Percentiles rank a stretch among this genome's conserved stretches.
Conservation (phyloP, 2,888 invertebrate species). For the Drosophila quinaria region DNA sequence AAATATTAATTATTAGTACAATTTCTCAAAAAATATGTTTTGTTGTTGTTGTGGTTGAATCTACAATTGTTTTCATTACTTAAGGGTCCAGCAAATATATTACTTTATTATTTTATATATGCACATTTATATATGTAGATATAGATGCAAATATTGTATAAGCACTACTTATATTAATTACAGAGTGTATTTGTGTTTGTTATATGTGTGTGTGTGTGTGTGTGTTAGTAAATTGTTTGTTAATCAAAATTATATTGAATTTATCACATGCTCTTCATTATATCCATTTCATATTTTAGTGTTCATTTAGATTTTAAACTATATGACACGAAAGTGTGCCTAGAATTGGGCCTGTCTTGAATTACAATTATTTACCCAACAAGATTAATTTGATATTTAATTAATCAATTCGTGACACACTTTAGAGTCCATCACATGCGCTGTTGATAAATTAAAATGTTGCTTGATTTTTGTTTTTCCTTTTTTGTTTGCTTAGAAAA, state of each 20-base stretch:
- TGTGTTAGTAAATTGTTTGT: slow-evolving; percentile 65
- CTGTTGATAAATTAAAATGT: slow-evolving; percentile 77
- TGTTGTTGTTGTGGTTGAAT: slow-evolving; percentile 18
- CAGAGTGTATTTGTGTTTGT: slow-evolving; percentile 31
- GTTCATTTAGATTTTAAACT: slow-evolving; percentile 61
- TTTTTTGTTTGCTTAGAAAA: slow-evolving; percentile 59
- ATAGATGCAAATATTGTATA: slow-evolving; percentile 26
- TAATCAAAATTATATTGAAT: slow-evolving; percentile 77
- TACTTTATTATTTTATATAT: slow-evolving; percentile 12
- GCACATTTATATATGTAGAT: slow-evolving; percentile 13
- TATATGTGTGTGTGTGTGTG: slow-evolving; percentile 30
- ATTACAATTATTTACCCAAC: slow-evolving; percentile 9
- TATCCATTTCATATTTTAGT: slow-evolving; percentile 44
- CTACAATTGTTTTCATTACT: neutral
- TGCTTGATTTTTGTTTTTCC: slow-evolving; percentile 47
- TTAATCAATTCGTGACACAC: slow-evolving; percentile 23
- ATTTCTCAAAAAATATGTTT: slow-evolving; percentile 76
- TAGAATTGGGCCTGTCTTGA: slow-evolving; percentile 40
- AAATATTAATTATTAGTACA: slow-evolving; percentile 60
- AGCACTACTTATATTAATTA: slow-evolving; percentile 49
- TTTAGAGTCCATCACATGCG: slow-evolving; percentile 75
- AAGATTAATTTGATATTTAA: slow-evolving; percentile 5
- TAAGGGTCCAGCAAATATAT: slow-evolving; percentile 17
- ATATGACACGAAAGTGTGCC: slow-evolving; percentile 61
- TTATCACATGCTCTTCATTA: slow-evolving; percentile 73